A percentile compares a stretch with the other conserved stretches of the same genome.
Conservation (phyloP, 2,888 invertebrate species). For the Dicyrtoma fusca region DNA sequence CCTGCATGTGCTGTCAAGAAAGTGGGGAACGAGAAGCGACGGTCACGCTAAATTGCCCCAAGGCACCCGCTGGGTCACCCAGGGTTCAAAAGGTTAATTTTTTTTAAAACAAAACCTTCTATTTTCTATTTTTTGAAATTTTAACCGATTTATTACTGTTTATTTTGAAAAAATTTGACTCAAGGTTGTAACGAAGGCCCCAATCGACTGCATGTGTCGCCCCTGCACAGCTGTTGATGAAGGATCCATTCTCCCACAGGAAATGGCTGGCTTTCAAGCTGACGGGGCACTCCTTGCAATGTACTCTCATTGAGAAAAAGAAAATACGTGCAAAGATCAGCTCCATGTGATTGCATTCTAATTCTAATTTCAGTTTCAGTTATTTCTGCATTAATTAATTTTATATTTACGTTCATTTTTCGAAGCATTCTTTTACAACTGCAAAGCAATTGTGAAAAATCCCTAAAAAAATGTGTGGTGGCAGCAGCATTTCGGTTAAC, state of each 20-base stretch:
- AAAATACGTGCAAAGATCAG: too few relatives aligned
- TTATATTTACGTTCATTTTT: too few relatives aligned
- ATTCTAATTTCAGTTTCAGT: too few relatives aligned
- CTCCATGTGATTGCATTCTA: too few relatives aligned
- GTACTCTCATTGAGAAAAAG: conserved; percentile 66
- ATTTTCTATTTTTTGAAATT: neutral
- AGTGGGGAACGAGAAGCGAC: conserved; percentile 89
- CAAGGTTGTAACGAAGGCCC: conserved; percentile 92
- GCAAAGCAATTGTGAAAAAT: too few relatives aligned
- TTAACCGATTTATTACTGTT: neutral
- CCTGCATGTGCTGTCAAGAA: conserved; percentile 94
- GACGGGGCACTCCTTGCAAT: conserved; percentile 70
- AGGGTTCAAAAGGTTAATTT: conserved; percentile 76
- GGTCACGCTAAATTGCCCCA: conserved; percentile 85
- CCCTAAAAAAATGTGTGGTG: too few relatives aligned
- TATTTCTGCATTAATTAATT: too few relatives aligned
- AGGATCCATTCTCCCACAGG: conserved; percentile 84
- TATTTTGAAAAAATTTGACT: too few relatives aligned
- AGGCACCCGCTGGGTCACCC: conserved; percentile 81
- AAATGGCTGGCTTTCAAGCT: conserved; percentile 79
- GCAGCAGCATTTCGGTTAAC: too few relatives aligned
- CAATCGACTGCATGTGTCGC: conserved; percentile 90
- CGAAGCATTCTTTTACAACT: too few relatives aligned
- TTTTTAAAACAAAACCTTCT: neutral
- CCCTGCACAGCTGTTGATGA: conserved; percentile 89